Evolutionary conservation across 2,797 vertebrate genomes (phyloP), one percentile per base, ranked within the genome.

Genomic region (Sebastes itinus): DNA sequence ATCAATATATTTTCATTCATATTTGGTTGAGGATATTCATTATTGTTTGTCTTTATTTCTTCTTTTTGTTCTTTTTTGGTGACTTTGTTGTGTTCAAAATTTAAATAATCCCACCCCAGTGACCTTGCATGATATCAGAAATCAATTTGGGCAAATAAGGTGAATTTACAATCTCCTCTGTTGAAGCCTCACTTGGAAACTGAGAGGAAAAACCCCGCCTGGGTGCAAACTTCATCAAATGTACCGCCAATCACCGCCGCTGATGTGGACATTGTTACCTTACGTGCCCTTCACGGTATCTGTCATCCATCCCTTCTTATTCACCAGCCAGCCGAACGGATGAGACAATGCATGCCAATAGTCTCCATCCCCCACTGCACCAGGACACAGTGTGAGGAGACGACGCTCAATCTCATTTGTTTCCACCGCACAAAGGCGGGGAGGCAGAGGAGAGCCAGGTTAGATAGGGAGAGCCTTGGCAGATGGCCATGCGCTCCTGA

Each of bases 341-440:
- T 58, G 81, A 89, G 83, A 91, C 88, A 90, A 92, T 88, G 86
- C 82, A 82, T 88, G 91, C 90, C 89, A 86, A 91, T 89, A 87
- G 86, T 82, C 77, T 87, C 84, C 82, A 63, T 56, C 81, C 85
- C 76, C 78, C 65, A 60, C 68, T 77, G 84, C 84, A 80, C 77
- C 52, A n/a, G 35, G 81, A 83, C 88, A 74, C 49, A 18, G 75
- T 3, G 68, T 90, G 84, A 72, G 65, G 77, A 84, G 85, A 76
- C 10, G 25, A 7, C 14, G 23, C 87, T 88, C 59, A 18, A 32
- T 7, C 60, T 62, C 90, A 89, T 94, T 88, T 91, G 91, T 91
- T 92, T 84, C 87, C 85, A 60, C 61, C 4, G 30, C 82, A 75
- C 89, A 89, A 87, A 85, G 82, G 81, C 84, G 32, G 83, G 56